These are phyloP conservation scores for Ophonus ardosiacus DNA, from an alignment of 2,888 invertebrate genomes.

Conservation along the genomic window DNA sequence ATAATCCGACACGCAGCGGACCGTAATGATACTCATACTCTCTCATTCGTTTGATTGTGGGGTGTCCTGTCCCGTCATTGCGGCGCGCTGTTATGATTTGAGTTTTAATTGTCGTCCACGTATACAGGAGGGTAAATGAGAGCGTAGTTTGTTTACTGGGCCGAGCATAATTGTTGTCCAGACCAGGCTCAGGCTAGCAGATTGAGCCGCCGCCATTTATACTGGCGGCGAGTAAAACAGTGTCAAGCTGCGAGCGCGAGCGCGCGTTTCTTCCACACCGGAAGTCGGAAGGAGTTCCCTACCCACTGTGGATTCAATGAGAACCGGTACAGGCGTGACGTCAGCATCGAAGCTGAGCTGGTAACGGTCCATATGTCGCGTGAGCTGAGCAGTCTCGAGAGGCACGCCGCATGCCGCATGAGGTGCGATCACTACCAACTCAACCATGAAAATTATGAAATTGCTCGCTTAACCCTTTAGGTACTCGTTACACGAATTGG, in stretches of 20 bases:
- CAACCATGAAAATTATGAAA: conserved; percentile 60
- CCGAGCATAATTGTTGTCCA: conserved; percentile 32
- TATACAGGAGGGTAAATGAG: conserved; percentile 1
- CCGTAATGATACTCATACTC: conserved; percentile 46
- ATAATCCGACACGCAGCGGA: conserved; percentile 32
- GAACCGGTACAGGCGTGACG: conserved; percentile 53
- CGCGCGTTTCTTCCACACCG: conserved; percentile 26
- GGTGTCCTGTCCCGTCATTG: conserved; percentile 20
- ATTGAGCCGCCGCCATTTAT: neutral
- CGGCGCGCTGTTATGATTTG: conserved; percentile 48
- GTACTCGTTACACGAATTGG: conserved; percentile 34
- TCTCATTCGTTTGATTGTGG: conserved; percentile 23
- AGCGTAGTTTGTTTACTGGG: conserved; percentile 30
- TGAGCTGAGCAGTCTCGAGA: conserved; percentile 2
- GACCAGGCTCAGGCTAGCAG: neutral
- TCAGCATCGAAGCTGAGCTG: neutral
- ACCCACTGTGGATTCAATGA: conserved; percentile 49
- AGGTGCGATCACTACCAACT: conserved; percentile 15
- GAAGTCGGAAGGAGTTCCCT: conserved; percentile 45
- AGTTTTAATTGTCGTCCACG: conserved; percentile 48
- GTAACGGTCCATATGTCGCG: conserved; percentile 56
- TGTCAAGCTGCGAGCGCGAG: conserved; percentile 41
- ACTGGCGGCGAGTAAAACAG: conserved; percentile 6
- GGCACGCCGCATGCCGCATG: conserved; percentile 22
- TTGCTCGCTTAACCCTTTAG: conserved; percentile 57